Evolutionary conservation across 1,140 invertebrate species (phyloP).

Genomic region (Drosophila seguyi): DNA sequence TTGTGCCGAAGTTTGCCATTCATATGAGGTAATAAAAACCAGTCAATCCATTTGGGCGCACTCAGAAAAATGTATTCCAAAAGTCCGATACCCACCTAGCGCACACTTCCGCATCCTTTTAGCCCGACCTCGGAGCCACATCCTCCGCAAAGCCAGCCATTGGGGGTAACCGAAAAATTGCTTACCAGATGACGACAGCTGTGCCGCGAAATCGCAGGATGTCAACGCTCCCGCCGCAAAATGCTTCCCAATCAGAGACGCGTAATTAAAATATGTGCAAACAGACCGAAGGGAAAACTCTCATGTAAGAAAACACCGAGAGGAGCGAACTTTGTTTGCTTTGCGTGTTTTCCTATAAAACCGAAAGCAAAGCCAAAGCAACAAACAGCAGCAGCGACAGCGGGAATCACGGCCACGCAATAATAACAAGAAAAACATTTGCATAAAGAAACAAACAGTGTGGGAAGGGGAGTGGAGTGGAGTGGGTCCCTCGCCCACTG

Average conservation of each 20-base stretch:
- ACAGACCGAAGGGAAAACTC: slow-evolving; percentile 61
- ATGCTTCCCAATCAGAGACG: slow-evolving; percentile 75
- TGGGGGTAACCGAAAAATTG: slow-evolving; percentile 59
- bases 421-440: slow-evolving; percentile 82
- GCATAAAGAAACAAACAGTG: slow-evolving; percentile 80
- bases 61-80: slow-evolving; percentile 20
- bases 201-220: slow-evolving; percentile 50
- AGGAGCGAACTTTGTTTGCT: slow-evolving; percentile 72
- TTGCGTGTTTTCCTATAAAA: slow-evolving; percentile 80
- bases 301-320: slow-evolving; percentile 40
- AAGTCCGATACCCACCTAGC: slow-evolving; percentile 35
- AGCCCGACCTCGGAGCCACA: slow-evolving; percentile 1
- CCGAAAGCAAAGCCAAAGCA: slow-evolving; percentile 60
- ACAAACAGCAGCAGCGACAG: slow-evolving; percentile 42
- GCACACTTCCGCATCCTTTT: slow-evolving; percentile 45
- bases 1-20: slow-evolving; percentile 31
- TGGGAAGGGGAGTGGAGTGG: slow-evolving; percentile 16
- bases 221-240: slow-evolving; percentile 58
- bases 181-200: slow-evolving; percentile 56
- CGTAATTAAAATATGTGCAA: slow-evolving; percentile 83
- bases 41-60: slow-evolving; percentile 17
- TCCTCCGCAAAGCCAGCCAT: slow-evolving; percentile 27
- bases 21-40: slow-evolving; percentile 44
- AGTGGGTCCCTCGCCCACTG: slow-evolving; percentile 21
- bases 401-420: slow-evolving; percentile 56